Evolutionary conservation across 2,113 vertebrate species (phyloP), one percentile per base, ranked within the genome.

Genomic region (Sceloporus undulatus): DNA sequence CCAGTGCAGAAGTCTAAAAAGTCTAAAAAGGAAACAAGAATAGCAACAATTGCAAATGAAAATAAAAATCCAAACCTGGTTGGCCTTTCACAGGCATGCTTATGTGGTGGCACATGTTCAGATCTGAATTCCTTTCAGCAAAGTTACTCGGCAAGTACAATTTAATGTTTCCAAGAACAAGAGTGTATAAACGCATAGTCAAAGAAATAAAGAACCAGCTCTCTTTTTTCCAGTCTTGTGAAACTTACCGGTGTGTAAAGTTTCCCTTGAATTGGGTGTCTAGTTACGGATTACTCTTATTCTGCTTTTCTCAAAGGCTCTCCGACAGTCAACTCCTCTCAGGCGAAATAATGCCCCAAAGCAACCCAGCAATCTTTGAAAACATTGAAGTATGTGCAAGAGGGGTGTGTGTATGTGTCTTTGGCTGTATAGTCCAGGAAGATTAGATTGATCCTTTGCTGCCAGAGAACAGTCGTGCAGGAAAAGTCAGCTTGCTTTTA

Each of bases 171-270:
- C 11, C 9, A 56, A 73, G 25, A 54, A 54, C n/a, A 21, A 73
- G 73, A 75, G 83, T 54, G 87, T 75, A 90, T 83, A 29, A n/a
- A 52, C 56, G 1, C 89, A 2, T 27, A 48, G 1, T 77, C 85
- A 90, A 5, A 75, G 40, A 74, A 65, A 38, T 21, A 65, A 34
- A 4, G 11, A 25, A 4, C n/a, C 4, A 18, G 2, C 27, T 27
- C 25, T 42, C 29, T 8, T 0, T 1, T 3, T 7, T 8, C 48
- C 90, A 75, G n/a, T 86, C 79, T 40, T 2, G 62, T 78, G 77
- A 85, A 9, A 91, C 94, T 95, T 91, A 94, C 94, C 93, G 89
- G 93, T 79, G 86, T 34, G 87, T 40, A 82, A 79, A 90, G 87
- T 86, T 82, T 38, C 78, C 73, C 81, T 65, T 34, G 73, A 66